Evolutionary conservation across 2,888 invertebrate genomes (phyloP), one percentile per base, ranked within the genome.

Genomic region (Argyresthia goedartella): DNA sequence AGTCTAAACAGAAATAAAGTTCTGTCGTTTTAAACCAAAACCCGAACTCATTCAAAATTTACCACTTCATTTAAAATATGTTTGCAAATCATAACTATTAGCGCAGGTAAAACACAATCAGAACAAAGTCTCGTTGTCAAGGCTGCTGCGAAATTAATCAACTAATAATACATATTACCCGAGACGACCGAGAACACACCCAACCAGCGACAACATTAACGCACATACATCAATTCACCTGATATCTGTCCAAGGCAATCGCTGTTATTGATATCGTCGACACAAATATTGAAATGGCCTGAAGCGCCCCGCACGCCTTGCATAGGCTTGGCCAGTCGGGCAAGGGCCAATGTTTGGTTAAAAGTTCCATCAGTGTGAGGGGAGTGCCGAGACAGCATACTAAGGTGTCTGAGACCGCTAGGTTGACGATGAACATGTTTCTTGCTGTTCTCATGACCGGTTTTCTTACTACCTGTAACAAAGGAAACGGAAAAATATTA

Each of bases 211-310:
- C 25, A 25, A 25, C 25, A 25, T 25, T 25, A 25, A n/a, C n/a
- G n/a, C n/a, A n/a, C n/a, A n/a, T n/a, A n/a, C n/a, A n/a, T 25
- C 6, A 25, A 25, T 25, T 73, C 70, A 92, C 92, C 89, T 94
- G 93, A 78, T 94, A 94, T 79, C 95, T 88, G 69, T 95, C 95
- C 71, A 95, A 84, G 33, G 95, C 93, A 60, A 97, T 97, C 8
- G 97, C 96, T 4, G 96, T 95, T 62, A 97, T 97, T 59, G 95
- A 95, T 68, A 97, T 95, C 1, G 96, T 96, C 0, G 96, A 97
- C 0, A 97, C 96, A 73, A 96, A 97, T 61, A 96, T 95, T 65
- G 95, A 96, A 57, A 94, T 93, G 0, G 95, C 97, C 71, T 97
- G 96, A 49, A 96, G 89, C 56, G 93, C 92, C 0, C 95, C 94